These are phyloP conservation scores for Ameiurus melas DNA, from an alignment of 2,113 vertebrate genomes.

Conservation along the genomic window DNA sequence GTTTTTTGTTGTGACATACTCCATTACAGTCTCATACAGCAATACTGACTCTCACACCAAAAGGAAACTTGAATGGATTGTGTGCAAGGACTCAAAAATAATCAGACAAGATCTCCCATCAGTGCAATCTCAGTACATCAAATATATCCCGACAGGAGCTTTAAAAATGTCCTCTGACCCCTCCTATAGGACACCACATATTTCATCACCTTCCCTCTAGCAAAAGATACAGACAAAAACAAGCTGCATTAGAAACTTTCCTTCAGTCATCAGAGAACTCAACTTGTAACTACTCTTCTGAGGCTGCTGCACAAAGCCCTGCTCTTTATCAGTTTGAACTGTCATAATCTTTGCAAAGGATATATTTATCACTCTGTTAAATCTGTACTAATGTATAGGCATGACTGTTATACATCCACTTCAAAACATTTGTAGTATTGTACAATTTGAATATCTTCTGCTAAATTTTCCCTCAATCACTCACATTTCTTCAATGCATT, in stretches of 20 bases:
- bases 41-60: not conserved
- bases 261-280: not conserved
- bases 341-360: not conserved
- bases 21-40: not conserved
- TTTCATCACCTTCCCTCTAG: not conserved
- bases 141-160: not conserved
- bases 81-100: not conserved
- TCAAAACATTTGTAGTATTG: not conserved
- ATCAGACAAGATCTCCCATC: not conserved
- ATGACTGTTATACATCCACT: not conserved
- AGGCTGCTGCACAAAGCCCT: not conserved
- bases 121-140: not conserved
- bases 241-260: not conserved
- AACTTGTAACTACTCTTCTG: not conserved
- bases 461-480: not conserved
- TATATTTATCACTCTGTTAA: not conserved
- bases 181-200: not conserved
- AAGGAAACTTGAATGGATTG: not conserved
- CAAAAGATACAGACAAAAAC: not conserved
- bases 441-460: not conserved
- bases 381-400: not conserved
- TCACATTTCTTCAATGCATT: not conserved
- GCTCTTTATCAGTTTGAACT: not conserved
- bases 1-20: not conserved
- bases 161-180: not conserved